Base-by-base conservation (phyloP, 2,888 invertebrate genomes). In the Rhagophthalmus giganteus region DNA sequence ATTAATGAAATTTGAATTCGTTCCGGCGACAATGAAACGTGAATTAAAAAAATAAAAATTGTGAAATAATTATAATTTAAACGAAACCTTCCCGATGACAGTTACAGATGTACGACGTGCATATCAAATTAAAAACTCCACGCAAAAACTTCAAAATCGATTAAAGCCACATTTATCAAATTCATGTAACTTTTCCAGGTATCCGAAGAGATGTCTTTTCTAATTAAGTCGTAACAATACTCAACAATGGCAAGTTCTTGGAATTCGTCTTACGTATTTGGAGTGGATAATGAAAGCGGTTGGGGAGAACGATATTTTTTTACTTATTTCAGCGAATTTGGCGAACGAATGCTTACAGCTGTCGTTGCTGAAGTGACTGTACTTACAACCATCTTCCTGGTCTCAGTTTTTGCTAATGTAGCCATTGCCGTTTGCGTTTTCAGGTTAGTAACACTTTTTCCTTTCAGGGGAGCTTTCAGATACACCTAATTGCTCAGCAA, bases 251-350 rank as follows among this genome's bases (percentile, higher is more conserved):
- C 55, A 30, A 49, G 40, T 52, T 60, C 66, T 9, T 70, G 70
- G 70, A 70, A 78, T 67, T 74, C 78, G 1, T 81, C 81, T 10
- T 81, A 81, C 64, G 68, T 78, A 33, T 74, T 71, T 57, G 80
- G 79, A 27, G 68, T 74, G 51, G 79, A 81, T 65, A 73, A 74
- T 47, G 59, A 62, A 25, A 74, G 71, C 42, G 79, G 78, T 39
- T 79, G 80, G 79, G 80, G 79, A 3, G 69, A 70, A 25, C 70
- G 80, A 54, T 80, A 78, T 63, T 81, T 79, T 63, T 81, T 80
- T 69, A 78, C 80, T 4, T 81, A 79, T 57, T 81, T 78, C 71
- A 79, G 78, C 47, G 76, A 80, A 61, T 78, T 80, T 57, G 78
- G 78, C 1, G 69, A 73, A 20, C 70, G 77, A 48, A 66, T 66